Evolutionary conservation across 2,888 invertebrate genomes (phyloP), one percentile per base, ranked within the genome.

Genomic region (Patella caerulea): DNA sequence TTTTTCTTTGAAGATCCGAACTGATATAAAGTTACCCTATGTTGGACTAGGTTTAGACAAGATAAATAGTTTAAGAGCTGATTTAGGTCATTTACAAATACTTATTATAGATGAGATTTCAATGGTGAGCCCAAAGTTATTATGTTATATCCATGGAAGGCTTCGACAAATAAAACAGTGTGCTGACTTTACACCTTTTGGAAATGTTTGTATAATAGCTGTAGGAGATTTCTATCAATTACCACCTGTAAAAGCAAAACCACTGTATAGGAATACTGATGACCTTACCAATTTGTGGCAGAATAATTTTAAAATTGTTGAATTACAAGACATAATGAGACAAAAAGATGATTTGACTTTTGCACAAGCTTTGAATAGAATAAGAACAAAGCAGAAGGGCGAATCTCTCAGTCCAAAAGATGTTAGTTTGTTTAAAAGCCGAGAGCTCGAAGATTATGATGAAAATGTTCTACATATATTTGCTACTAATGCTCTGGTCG

Each of bases 321-420:
- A 80, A 70, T 54, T 82, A 19, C 59, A 76, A 53, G 76, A 78
- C 34, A 69, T 80, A 19, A 80, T 80, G 78, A 72, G 80, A 76
- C 80, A 80, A 24, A 73, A 54, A 15, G 74, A 74, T n/a, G 80
- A 80, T 34, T 52, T 34, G 7, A 15, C 53, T 19, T 80, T 80
- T 73, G 74, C 79, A 5, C 54, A 79, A 19, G 34, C 79, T 14
- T 71, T 81, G 24, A 81, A 81, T 70, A 73, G 75, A 71, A 72
- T 72, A 19, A 65, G 81, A 54, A 59, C 77, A 3, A 78, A 71
- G 71, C 65, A 19, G 11, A 79, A 77, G 34, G 55, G 55, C 12
- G 75, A 81, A n/a, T 7, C 19, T 15, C 24, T 77, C 7, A 14
- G 2, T 3, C 2, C n/a, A 71, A 52, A 73, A 55, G 76, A 74